A percentile compares a stretch with the other conserved stretches of the same genome.
Conservation (phyloP, 2,113 vertebrate genomes). For the Astur gentilis region DNA sequence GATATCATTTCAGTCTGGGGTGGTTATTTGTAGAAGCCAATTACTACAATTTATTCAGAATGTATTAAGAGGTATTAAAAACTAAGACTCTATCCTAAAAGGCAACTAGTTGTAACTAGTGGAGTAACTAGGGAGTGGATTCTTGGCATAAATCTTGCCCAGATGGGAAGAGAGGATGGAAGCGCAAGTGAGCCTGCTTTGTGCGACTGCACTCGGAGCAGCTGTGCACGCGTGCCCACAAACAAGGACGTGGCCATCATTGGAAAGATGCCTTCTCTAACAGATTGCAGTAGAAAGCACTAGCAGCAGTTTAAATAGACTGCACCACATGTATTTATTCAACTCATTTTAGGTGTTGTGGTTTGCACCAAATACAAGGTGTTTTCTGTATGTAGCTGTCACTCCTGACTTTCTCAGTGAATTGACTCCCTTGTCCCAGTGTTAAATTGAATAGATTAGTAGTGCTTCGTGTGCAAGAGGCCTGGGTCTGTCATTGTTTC, state of each 20-base stretch:
- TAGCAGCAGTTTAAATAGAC: neutral
- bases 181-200: neutral
- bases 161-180: neutral
- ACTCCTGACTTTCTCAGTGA: neutral
- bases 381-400: neutral
- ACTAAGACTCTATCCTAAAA: neutral
- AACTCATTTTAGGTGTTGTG: neutral
- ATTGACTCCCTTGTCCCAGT: neutral
- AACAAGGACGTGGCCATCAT: neutral
- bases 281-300: neutral
- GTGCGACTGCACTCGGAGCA: neutral
- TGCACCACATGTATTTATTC: neutral
- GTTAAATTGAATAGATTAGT: neutral
- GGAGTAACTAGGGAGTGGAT: neutral
- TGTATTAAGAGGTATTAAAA: neutral
- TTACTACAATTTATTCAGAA: neutral
- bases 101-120: neutral
- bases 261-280: neutral
- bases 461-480: neutral
- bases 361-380: neutral
- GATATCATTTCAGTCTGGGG: neutral
- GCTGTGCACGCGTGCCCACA: neutral
- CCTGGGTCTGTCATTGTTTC: neutral
- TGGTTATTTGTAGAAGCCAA: neutral
- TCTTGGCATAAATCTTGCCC: neutral